A percentile compares a stretch with the other conserved stretches of the same genome.
Evolutionary conservation across 2,797 vertebrate genomes (phyloP).

Genomic region (Eremophila alpestris): DNA sequence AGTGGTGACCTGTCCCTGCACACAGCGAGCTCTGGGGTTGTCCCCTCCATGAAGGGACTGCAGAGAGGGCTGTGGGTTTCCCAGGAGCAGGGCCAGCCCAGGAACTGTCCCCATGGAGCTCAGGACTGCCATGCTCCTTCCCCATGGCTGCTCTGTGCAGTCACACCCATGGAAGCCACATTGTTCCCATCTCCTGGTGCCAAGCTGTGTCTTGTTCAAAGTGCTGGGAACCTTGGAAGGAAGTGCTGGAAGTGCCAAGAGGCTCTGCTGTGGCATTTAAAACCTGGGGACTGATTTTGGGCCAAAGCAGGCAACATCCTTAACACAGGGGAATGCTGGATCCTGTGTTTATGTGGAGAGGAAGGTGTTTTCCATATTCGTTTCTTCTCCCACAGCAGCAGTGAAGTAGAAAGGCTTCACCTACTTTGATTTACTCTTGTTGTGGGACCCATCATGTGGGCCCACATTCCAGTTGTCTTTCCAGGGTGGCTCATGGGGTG

Average conservation of each 20-base stretch:
- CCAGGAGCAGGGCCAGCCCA: accelerated
- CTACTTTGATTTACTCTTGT: background rate
- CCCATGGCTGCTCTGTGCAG: accelerated
- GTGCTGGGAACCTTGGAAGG: background rate
- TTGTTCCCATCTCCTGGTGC: accelerated
- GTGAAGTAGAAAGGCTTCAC: background rate
- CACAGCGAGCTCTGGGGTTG: accelerated
- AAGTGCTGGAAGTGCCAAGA: accelerated
- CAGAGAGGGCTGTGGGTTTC: accelerated
- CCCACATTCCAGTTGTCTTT: accelerated
- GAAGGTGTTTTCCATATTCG: accelerated
- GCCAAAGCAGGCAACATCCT: accelerated
- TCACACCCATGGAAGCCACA: accelerated
- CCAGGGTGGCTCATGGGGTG: accelerated
- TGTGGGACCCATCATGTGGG: background rate
- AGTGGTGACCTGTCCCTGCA: accelerated
- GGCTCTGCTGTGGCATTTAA: background rate
- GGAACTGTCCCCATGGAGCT: accelerated
- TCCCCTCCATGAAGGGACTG: accelerated
- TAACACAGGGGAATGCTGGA: accelerated
- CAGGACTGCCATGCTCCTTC: accelerated
- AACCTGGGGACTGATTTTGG: background rate
- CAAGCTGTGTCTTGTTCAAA: background rate
- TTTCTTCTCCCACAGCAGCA: background rate
- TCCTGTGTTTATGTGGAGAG: background rate